Evolutionary conservation across 2,888 invertebrate genomes (phyloP).

Genomic region (Pseudococcus viburni): DNA sequence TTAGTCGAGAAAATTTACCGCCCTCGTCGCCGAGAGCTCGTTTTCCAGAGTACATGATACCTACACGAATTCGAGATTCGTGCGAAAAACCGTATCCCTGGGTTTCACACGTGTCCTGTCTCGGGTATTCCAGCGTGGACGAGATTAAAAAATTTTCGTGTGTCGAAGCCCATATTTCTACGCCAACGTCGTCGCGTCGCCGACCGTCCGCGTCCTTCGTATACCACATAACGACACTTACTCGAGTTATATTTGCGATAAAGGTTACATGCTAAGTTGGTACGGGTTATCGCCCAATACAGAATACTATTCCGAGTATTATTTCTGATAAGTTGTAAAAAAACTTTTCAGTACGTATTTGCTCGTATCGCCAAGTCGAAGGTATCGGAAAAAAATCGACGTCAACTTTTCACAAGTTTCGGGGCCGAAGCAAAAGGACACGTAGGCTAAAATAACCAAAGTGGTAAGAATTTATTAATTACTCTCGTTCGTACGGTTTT

Average conservation of each 20-base stretch:
- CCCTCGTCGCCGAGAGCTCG: background rate
- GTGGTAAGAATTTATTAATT: background rate
- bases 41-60: too few relatives aligned
- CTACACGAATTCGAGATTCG: too few relatives aligned
- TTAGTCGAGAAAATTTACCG: background rate
- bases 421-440: background rate
- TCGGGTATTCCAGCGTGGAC: too few relatives aligned
- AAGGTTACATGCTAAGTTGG: background rate
- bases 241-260: conserved; percentile 12
- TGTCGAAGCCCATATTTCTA: background rate
- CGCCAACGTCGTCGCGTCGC: background rate
- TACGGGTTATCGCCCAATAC: background rate
- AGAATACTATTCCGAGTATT: background rate
- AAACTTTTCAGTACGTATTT: background rate
- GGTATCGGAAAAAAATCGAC: background rate
- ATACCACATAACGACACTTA: background rate
- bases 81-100: too few relatives aligned
- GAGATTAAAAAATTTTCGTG: too few relatives aligned
- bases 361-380: background rate
- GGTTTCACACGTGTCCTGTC: too few relatives aligned
- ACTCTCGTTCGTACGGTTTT: background rate
- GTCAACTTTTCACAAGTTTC: background rate
- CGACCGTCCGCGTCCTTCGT: background rate
- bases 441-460: background rate
- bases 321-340: background rate